Conservation (phyloP, 2,888 invertebrate genomes). For the Drosophila hawaiiensis region DNA sequence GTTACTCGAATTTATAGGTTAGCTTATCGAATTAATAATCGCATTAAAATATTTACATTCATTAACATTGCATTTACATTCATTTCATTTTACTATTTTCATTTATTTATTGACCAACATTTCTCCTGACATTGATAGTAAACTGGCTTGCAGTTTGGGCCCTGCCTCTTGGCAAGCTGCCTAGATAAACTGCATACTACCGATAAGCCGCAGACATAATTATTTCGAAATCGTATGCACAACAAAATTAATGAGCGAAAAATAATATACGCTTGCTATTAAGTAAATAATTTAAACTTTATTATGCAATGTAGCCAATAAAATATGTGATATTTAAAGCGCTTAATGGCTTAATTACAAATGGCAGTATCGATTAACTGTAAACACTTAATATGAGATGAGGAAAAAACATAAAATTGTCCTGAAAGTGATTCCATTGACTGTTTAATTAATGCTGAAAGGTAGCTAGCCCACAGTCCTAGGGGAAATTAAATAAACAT, state of each 20-base stretch:
- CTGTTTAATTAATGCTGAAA: constrained; percentile 31
- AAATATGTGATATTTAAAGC: not conserved
- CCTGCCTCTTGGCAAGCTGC: not conserved
- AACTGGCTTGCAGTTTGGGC: not conserved
- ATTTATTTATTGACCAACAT: not conserved
- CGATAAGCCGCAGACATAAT: not conserved
- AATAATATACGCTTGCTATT: not conserved
- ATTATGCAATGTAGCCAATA: not conserved
- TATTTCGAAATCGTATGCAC: not conserved
- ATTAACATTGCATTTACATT: not conserved
- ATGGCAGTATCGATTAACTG: constrained; percentile 3
- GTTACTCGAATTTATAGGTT: constrained; percentile 1
- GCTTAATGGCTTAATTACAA: constrained; percentile 3
- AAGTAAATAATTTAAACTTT: not conserved
- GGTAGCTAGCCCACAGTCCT: not conserved
- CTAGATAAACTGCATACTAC: not conserved
- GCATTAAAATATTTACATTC: constrained; percentile 1
- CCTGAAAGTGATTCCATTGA: constrained; percentile 28
- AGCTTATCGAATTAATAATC: constrained; percentile 8
- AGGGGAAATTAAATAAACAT: constrained; percentile 7
- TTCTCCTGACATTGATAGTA: not conserved
- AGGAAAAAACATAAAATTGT: not conserved
- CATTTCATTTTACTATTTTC: not conserved
- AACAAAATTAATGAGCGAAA: not conserved
- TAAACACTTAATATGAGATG: not conserved